phyloP scores from a whole-genome alignment of 2,888 invertebrate genomes.

The Luperina nickerlii region DNA sequence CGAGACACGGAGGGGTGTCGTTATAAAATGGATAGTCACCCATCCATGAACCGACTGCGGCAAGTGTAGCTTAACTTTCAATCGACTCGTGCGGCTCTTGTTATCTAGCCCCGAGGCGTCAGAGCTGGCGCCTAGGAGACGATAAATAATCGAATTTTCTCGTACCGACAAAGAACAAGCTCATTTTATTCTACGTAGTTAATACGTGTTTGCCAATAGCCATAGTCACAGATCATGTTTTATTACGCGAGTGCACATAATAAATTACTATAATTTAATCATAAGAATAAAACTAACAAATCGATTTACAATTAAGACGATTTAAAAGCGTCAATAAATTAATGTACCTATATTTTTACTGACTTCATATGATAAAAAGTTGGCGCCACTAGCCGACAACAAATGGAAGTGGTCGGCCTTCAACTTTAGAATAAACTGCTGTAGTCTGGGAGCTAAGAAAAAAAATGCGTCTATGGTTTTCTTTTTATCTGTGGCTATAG shows the following conservation, averaged over 20 bases:
- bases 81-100: background rate
- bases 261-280: conserved; percentile 36
- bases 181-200: conserved; percentile 6
- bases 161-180: background rate
- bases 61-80: background rate
- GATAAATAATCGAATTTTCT: conserved; percentile 10
- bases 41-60: background rate
- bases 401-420: conserved; percentile 71
- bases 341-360: conserved; percentile 6
- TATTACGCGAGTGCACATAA: conserved; percentile 11
- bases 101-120: background rate
- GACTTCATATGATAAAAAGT: conserved; percentile 67
- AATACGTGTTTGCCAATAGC: conserved; percentile 19
- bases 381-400: conserved; percentile 73
- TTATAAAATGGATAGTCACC: background rate
- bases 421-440: conserved; percentile 62
- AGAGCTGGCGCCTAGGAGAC: conserved; percentile 22
- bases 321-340: conserved; percentile 43
- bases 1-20: background rate
- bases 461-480: conserved; percentile 26
- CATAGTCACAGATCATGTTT: conserved; percentile 19
- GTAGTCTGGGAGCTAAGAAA: conserved; percentile 27
- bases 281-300: conserved; percentile 56
- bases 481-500: conserved; percentile 40
- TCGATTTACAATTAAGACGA: conserved; percentile 45